phyloP scores from a whole-genome alignment of 2,797 vertebrate species.

The Acanthurus leucopareius region DNA sequence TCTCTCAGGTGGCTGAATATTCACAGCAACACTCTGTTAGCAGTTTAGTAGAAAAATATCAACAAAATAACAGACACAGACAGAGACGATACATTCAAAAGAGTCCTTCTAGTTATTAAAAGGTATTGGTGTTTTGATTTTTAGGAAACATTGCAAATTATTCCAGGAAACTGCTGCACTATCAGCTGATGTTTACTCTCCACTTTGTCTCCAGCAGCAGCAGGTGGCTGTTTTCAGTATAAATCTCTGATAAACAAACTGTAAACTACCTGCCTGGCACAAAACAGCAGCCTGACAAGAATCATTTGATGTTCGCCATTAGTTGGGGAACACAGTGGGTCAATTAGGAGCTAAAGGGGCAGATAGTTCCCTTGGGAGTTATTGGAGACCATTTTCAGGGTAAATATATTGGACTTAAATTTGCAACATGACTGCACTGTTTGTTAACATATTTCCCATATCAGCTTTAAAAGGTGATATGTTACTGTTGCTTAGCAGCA shows the following conservation, averaged over 20 bases:
- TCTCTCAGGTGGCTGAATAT: background rate
- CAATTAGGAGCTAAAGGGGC: background rate
- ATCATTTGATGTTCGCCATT: too few relatives aligned
- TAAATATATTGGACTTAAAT: constrained; percentile 5
- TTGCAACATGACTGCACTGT: background rate
- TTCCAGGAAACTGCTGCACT: background rate
- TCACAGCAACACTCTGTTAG: background rate
- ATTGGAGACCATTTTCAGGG: background rate
- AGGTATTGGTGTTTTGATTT: background rate
- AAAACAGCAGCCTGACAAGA: background rate
- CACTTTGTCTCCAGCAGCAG: background rate
- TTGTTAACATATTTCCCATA: background rate
- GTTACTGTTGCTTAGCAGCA: background rate
- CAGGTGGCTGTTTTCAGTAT: constrained; percentile 1
- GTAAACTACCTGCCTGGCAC: background rate
- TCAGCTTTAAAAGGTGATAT: constrained; percentile 9
- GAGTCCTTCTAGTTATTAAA: background rate
- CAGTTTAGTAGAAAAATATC: constrained; percentile 12
- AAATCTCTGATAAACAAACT: constrained; percentile 7
- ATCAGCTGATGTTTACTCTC: constrained; percentile 10
- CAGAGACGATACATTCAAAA: constrained; percentile 22
- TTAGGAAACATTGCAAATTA: constrained; percentile 10
- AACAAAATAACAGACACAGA: constrained; percentile 2
- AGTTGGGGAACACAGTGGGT: background rate
- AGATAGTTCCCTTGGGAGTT: background rate